Percentiles rank a stretch among this genome's conserved stretches.
Evolutionary conservation across 2,888 invertebrate genomes (phyloP).

Genomic region (Philereme vetulata): DNA sequence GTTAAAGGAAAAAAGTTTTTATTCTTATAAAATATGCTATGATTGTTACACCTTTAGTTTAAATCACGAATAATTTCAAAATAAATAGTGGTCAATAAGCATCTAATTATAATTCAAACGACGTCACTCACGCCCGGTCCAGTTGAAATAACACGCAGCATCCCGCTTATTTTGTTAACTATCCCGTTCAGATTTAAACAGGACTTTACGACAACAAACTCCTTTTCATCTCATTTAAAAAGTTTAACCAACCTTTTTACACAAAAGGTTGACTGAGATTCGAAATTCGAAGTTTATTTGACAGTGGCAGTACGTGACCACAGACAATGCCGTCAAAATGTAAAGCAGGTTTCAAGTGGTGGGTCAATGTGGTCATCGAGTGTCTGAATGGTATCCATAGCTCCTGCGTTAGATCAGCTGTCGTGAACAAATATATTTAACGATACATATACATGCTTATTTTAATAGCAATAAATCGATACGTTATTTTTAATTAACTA

Average conservation of each 20-base stretch:
- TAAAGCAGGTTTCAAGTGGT: constrained; percentile 39
- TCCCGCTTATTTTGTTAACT: constrained; percentile 62
- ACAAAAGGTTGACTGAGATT: constrained; percentile 28
- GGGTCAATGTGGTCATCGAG: constrained; percentile 30
- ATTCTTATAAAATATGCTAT: constrained; percentile 3
- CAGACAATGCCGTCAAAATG: constrained; percentile 63
- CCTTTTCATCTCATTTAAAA: constrained; percentile 24
- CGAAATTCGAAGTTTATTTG: constrained; percentile 28
- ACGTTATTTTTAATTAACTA: no score
- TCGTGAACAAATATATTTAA: constrained; percentile 37
- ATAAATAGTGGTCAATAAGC: constrained; percentile 29
- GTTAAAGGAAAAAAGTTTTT: background rate
- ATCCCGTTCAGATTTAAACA: constrained; percentile 56
- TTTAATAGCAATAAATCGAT: no score
- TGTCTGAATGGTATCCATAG: constrained; percentile 54
- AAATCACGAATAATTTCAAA: constrained; percentile 10
- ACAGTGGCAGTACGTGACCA: constrained; percentile 73
- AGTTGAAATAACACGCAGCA: constrained; percentile 82
- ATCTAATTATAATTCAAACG: constrained; percentile 63
- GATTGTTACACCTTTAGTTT: constrained; percentile 10
- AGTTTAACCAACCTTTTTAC: constrained; percentile 28
- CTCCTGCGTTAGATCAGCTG: constrained; percentile 60
- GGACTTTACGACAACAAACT: constrained; percentile 35
- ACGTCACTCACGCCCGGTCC: constrained; percentile 64
- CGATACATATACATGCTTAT: no score